Conservation (phyloP, 2,797 vertebrate species). For the Pyrocephalus nanus region DNA sequence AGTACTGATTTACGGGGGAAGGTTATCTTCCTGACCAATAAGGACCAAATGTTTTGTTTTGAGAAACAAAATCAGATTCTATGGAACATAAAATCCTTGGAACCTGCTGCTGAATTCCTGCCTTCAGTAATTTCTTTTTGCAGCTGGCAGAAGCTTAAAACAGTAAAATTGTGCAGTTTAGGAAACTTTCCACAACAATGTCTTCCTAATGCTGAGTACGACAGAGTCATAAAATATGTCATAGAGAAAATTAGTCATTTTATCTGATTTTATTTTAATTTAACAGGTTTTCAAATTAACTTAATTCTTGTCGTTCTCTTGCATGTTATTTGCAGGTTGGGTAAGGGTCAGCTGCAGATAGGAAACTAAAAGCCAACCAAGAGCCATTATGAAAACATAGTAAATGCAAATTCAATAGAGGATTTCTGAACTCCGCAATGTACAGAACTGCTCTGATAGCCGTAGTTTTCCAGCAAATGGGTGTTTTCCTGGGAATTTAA, state of each 20-base stretch:
- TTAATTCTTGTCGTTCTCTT: not conserved
- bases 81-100: conserved; percentile 56
- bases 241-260: not conserved
- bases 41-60: conserved; percentile 43
- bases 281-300: not conserved
- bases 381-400: not conserved
- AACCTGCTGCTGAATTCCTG: conserved; percentile 59
- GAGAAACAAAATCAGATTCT: conserved; percentile 42
- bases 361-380: not conserved
- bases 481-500: not conserved
- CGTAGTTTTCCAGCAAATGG: not conserved
- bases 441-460: not conserved
- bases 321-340: not conserved
- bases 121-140: conserved; percentile 18
- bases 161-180: conserved; percentile 1
- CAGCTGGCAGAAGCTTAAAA: conserved; percentile 13
- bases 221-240: not conserved
- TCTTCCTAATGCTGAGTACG: not conserved
- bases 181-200: not conserved
- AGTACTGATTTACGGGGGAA: conserved; percentile 55
- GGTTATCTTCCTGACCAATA: conserved; percentile 49
- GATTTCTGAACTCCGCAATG: not conserved
- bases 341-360: not conserved
- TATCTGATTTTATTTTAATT: not conserved
- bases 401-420: not conserved